Evolutionary conservation across 1,140 invertebrate species (phyloP).

Genomic region (Musca domestica): DNA sequence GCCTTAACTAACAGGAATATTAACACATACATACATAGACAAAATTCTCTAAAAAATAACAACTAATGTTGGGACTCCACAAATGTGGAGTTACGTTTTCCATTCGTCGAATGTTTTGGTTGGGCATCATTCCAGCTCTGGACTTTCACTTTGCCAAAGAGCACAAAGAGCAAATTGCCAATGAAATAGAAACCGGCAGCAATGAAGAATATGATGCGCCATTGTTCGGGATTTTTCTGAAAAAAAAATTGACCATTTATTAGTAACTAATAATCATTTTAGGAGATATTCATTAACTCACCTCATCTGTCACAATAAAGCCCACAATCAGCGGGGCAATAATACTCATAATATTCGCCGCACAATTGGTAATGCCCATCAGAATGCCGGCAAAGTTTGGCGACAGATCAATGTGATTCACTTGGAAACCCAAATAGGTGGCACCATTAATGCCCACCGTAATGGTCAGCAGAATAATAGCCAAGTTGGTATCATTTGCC

Average conservation of each 20-base stretch:
- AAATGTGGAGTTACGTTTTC: slow-evolving; percentile 23
- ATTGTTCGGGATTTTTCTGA: slow-evolving; percentile 60
- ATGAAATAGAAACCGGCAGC: slow-evolving; percentile 68
- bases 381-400: slow-evolving; percentile 75
- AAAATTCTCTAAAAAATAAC: background rate
- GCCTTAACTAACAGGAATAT: background rate
- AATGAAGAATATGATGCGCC: slow-evolving; percentile 76
- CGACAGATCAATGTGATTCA: slow-evolving; percentile 73
- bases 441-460: slow-evolving; percentile 78
- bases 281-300: slow-evolving; percentile 43
- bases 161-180: slow-evolving; percentile 67
- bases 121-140: slow-evolving; percentile 67
- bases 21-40: too few species aligned
- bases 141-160: slow-evolving; percentile 64
- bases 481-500: slow-evolving; percentile 55
- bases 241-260: slow-evolving; percentile 34
- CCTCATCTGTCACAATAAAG: slow-evolving; percentile 64
- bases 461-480: slow-evolving; percentile 64
- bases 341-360: slow-evolving; percentile 72
- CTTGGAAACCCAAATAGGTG: slow-evolving; percentile 68
- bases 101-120: slow-evolving; percentile 18
- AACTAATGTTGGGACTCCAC: slow-evolving; percentile 51
- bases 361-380: slow-evolving; percentile 71
- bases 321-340: slow-evolving; percentile 68
- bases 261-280: background rate